These are phyloP conservation scores for Drepana arcuata DNA, from an alignment of 1,140 invertebrate species.

Conservation along the genomic window DNA sequence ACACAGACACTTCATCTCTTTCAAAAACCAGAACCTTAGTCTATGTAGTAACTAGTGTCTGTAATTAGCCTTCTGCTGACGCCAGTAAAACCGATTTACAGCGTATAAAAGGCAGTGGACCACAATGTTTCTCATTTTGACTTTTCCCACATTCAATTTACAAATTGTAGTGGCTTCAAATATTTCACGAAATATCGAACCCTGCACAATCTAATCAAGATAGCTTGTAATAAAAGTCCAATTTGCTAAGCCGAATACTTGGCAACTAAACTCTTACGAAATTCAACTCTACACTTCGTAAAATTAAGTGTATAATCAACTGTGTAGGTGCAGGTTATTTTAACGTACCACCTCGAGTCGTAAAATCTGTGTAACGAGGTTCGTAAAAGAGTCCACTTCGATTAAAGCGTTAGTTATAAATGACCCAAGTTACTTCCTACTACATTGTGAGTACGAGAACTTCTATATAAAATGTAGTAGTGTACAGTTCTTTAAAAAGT, in stretches of 20 bases:
- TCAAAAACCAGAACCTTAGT: too few species aligned
- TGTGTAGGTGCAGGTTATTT: conserved; percentile 13
- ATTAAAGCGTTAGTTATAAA: conserved; percentile 26
- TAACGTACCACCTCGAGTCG: conserved; percentile 17
- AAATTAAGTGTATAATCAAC: conserved; percentile 7
- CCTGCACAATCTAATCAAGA: conserved; percentile 23
- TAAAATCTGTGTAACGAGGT: conserved; percentile 22
- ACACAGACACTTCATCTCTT: too few species aligned
- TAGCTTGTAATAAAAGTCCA: conserved; percentile 16
- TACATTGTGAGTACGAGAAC: conserved; percentile 10
- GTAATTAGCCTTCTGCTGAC: conserved; percentile 5
- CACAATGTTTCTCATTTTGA: too few species aligned
- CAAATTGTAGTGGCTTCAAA: too few species aligned
- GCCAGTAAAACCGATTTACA: too few species aligned
- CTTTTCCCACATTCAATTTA: too few species aligned
- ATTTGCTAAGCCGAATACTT: conserved; percentile 17
- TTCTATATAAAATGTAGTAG: too few species aligned
- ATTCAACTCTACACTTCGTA: conserved; percentile 4
- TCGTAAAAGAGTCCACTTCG: conserved; percentile 24
- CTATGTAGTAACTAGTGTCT: too few species aligned
- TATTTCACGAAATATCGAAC: conserved; percentile 18
- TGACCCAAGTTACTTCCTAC: conserved; percentile 17
- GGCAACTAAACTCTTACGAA: conserved; percentile 4
- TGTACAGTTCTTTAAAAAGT: background rate
- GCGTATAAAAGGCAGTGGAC: too few species aligned